Conservation (phyloP, 2,113 vertebrate genomes). For the Corydoras maculifer region DNA sequence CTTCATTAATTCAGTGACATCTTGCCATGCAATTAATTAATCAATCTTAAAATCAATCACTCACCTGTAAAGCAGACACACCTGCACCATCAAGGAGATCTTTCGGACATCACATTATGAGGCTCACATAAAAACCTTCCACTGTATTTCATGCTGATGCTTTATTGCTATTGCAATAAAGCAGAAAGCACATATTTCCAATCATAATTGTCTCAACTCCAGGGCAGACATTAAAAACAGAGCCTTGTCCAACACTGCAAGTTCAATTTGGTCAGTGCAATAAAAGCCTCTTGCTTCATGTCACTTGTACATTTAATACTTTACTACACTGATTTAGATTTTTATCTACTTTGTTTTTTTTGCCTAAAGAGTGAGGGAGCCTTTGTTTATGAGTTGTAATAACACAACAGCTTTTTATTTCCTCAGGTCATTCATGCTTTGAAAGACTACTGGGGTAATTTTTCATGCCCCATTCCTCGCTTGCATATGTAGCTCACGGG, state of each 20-base stretch:
- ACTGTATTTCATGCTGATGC: conserved; percentile 16
- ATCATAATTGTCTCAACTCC: conserved; percentile 32
- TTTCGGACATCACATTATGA: conserved; percentile 13
- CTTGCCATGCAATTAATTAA: no score
- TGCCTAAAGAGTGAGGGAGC: conserved; percentile 34
- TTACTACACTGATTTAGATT: conserved; percentile 35
- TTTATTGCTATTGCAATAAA: conserved; percentile 38
- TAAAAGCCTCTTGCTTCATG: conserved; percentile 33
- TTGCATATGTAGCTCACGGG: conserved; percentile 13
- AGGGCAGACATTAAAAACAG: conserved; percentile 32
- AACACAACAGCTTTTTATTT: conserved; percentile 30
- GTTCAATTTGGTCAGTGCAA: conserved; percentile 33
- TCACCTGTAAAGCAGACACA: no score
- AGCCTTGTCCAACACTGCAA: conserved; percentile 12
- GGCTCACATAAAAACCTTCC: conserved; percentile 12
- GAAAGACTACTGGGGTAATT: conserved; percentile 51
- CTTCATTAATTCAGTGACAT: no score
- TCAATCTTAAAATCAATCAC: no score
- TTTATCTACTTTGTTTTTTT: conserved; percentile 31
- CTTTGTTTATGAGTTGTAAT: conserved; percentile 47
- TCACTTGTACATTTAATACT: conserved; percentile 42
- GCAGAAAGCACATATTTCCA: conserved; percentile 30
- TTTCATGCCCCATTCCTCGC: conserved; percentile 62
- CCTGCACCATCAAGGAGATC: no score
- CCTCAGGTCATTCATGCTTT: conserved; percentile 27